These are phyloP conservation scores for Sminthurinus aureus DNA, from an alignment of 2,888 invertebrate genomes.

Conservation along the genomic window DNA sequence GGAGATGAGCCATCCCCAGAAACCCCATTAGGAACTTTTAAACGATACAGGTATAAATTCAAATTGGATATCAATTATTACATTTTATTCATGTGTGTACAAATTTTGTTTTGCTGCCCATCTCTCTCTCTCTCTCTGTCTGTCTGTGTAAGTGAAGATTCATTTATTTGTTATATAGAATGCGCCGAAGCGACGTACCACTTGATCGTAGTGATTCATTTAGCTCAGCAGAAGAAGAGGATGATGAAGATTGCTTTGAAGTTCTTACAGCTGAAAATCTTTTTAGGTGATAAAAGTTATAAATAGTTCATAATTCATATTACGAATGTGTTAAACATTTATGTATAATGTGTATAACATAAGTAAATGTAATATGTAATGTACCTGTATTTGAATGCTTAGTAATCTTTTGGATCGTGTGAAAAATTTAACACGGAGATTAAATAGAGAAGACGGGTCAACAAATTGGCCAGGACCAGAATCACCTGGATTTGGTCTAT, in stretches of 20 bases:
- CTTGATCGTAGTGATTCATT: conserved; percentile 81
- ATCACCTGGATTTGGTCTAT: conserved; percentile 51
- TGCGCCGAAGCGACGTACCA: conserved; percentile 69
- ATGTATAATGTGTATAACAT: too few species aligned
- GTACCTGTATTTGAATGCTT: too few species aligned
- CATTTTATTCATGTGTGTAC: background rate
- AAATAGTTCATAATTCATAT: too few species aligned
- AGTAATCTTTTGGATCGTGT: conserved; percentile 65
- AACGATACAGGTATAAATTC: conserved; percentile 20
- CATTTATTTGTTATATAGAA: conserved; percentile 64
- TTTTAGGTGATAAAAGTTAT: conserved; percentile 71
- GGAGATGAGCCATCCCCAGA: conserved; percentile 54
- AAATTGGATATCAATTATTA: background rate
- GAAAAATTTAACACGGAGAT: conserved; percentile 81
- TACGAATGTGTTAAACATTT: too few species aligned
- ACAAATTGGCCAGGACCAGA: conserved; percentile 71
- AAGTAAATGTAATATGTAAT: too few species aligned
- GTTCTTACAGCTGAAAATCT: conserved; percentile 89
- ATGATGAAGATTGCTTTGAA: conserved; percentile 90
- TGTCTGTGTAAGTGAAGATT: background rate
- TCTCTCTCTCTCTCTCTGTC: too few species aligned
- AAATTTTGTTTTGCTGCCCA: background rate
- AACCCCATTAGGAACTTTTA: conserved; percentile 32
- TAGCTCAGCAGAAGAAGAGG: conserved; percentile 78
- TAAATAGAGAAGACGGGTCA: conserved; percentile 82